Conservation (phyloP, 1,140 invertebrate species). For the Philopotamus ludificatus region DNA sequence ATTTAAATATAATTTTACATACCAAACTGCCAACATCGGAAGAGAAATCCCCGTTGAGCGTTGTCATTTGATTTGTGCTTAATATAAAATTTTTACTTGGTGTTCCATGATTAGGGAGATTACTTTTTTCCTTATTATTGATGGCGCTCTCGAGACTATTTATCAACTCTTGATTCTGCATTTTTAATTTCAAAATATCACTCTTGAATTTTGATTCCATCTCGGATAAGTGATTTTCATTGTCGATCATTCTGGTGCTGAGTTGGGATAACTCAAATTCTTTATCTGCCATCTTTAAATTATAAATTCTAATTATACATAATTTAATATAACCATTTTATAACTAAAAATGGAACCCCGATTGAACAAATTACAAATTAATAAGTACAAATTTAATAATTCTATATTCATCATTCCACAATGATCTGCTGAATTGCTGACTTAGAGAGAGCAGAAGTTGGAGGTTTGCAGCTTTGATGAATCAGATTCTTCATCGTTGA, state of each 20-base stretch:
- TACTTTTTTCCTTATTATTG: slow-evolving; percentile 47
- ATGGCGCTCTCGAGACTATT: slow-evolving; percentile 52
- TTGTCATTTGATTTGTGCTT: slow-evolving; percentile 46
- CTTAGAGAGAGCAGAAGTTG: too few relatives aligned
- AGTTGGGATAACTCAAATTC: slow-evolving; percentile 68
- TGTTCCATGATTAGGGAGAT: slow-evolving; percentile 40
- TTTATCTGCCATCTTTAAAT: slow-evolving; percentile 70
- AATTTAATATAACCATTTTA: slow-evolving; percentile 18
- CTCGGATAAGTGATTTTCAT: slow-evolving; percentile 65
- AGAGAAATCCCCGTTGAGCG: slow-evolving; percentile 54
- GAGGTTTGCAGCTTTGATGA: too few relatives aligned
- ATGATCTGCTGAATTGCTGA: too few relatives aligned
- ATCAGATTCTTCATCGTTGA: too few relatives aligned
- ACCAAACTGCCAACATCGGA: slow-evolving; percentile 55
- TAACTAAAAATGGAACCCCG: not conserved
- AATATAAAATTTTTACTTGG: slow-evolving; percentile 42
- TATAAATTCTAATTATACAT: slow-evolving; percentile 25
- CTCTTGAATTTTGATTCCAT: slow-evolving; percentile 58
- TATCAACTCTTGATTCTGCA: slow-evolving; percentile 55
- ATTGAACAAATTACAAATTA: too few relatives aligned
- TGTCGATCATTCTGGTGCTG: slow-evolving; percentile 62
- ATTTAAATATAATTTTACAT: too few relatives aligned
- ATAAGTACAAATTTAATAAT: too few relatives aligned
- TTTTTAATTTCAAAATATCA: slow-evolving; percentile 56
- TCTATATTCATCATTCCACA: too few relatives aligned